Evolutionary conservation across 2,888 invertebrate species (phyloP), one percentile per base, ranked within the genome.

Genomic region (Epiblema foenella): DNA sequence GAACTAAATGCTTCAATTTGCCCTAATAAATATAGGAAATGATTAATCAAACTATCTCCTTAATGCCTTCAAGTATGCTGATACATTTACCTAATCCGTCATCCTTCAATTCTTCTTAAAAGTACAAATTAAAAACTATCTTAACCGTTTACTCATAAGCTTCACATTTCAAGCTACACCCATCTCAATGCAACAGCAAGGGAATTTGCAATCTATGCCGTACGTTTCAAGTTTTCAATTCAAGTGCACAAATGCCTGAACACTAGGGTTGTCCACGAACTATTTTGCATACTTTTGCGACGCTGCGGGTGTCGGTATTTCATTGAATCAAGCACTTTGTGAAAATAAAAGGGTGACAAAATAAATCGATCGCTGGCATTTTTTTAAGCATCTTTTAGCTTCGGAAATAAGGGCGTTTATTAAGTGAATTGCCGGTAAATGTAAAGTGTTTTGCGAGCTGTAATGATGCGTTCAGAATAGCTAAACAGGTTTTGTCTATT

Each of bases 401-500:
- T 37, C n/a, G 8, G 12, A 17, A 52, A 66, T 71, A 71, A 37
- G 51, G 66, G 17, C 18, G 57, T 9, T 39, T 15, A 11, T 59
- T 60, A 10, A 24, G 37, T 29, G 39, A 3, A 15, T 67, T 51
- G 20, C 4, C 18, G 11, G 71, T 12, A 62, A 57, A 69, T 56
- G 56, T 70, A 65, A 69, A 72, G 64, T 65, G 39, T 29, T 72
- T 59, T 70, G 39, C 49, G 17, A n/a, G 54, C 12, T n/a, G 77
- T 88, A 89, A 89, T 89, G 89, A 89, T 84, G 89, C 89, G 89
- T 87, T 73, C 74, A 78, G 92, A 93, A 93, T 93, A 77, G 79
- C 77, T 91, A 91, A 93, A 88, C 92, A 87, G 86, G 90, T 90
- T 91, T 90, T 90, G 90, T 89, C 89, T 91, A 89, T 85, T 91